Conservation (phyloP, 64 coral and sea anemone species). For the Orbicella faveolata region DNA sequence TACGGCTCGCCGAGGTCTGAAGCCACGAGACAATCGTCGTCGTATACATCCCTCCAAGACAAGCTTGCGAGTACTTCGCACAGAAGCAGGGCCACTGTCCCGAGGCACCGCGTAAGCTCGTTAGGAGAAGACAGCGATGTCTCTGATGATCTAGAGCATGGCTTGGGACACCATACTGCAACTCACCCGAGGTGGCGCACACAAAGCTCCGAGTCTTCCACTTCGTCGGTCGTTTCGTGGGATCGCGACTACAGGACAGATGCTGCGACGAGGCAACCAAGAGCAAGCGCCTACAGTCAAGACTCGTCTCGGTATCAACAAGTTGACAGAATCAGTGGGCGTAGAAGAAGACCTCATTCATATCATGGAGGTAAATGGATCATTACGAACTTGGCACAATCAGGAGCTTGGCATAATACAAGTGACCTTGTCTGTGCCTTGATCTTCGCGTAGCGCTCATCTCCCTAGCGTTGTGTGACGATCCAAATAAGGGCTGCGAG, state of each 20-base stretch:
- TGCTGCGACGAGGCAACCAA: neutral
- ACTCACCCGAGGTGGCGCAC: neutral
- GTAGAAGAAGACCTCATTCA: constrained; percentile 39
- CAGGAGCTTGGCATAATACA: too few relatives aligned
- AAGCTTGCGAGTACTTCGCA: neutral
- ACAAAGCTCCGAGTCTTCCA: constrained; percentile 44
- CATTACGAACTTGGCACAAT: too few relatives aligned
- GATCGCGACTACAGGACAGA: constrained; percentile 39
- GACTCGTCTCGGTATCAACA: neutral
- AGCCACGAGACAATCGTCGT: neutral
- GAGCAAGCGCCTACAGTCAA: neutral
- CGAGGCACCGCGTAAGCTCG: constrained; percentile 15
- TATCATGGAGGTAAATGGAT: constrained; percentile 44
- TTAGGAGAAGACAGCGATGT: constrained; percentile 48
- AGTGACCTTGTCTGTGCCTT: too few relatives aligned
- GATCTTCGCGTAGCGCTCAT: too few relatives aligned
- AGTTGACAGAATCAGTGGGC: neutral
- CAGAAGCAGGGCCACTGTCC: neutral
- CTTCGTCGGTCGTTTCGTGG: constrained; percentile 28
- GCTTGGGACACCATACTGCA: neutral
- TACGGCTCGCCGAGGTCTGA: neutral
- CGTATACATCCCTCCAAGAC: neutral
- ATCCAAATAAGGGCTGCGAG: neutral
- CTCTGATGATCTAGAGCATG: constrained; percentile 36
- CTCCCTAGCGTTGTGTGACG: too few relatives aligned